Percentiles rank a stretch among this genome's conserved stretches.
phyloP scores from a whole-genome alignment of 2,113 vertebrate species.

The Irena cyanogastra region DNA sequence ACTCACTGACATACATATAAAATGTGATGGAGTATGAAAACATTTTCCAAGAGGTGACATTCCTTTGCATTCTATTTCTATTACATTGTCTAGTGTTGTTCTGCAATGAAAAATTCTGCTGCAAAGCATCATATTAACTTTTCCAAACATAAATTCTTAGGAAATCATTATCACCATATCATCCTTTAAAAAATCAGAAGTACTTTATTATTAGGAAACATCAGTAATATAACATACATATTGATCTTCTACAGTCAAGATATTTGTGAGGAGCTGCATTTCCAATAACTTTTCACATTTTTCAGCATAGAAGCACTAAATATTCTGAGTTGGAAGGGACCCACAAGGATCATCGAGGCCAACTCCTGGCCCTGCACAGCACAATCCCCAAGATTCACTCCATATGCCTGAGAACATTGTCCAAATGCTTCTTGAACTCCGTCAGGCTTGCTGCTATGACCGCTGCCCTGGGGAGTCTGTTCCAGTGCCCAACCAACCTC shows the following conservation, averaged over 20 bases:
- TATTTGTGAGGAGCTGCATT: neutral
- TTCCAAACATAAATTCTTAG: neutral
- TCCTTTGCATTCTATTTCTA: neutral
- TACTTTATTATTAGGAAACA: neutral
- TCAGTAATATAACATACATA: neutral
- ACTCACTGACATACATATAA: conserved; percentile 9
- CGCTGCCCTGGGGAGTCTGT: neutral
- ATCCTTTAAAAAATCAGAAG: neutral
- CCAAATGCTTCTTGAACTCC: neutral
- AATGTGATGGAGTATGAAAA: conserved; percentile 8
- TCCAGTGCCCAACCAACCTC: accelerated
- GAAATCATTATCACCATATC: neutral
- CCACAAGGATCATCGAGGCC: neutral
- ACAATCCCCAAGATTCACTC: neutral
- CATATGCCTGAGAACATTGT: neutral
- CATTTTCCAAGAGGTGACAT: neutral
- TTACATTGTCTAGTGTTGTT: neutral
- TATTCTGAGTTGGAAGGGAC: neutral
- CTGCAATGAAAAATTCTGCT: neutral
- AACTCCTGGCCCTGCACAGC: neutral
- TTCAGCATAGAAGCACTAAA: neutral
- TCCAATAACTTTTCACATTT: neutral
- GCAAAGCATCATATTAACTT: neutral
- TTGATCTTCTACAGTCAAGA: neutral
- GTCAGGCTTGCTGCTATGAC: neutral